Conservation (phyloP, 2,113 vertebrate genomes). For the Microcebus tavaratra region DNA sequence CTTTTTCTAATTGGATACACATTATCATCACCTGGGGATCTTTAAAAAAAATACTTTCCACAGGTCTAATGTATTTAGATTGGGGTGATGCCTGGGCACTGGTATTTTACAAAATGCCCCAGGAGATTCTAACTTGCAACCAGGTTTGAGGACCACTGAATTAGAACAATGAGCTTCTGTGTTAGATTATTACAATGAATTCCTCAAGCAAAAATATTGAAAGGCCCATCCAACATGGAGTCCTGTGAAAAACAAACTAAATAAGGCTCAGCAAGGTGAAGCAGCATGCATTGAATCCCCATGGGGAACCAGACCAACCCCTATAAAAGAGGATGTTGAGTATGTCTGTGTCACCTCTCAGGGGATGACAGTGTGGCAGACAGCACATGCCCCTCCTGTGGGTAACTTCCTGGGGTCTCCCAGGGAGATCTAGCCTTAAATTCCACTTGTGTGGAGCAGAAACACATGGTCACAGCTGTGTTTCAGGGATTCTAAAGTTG, state of each 20-base stretch:
- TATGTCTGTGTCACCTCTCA: background rate
- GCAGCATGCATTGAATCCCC: background rate
- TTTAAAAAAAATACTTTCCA: background rate
- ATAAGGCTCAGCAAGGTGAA: background rate
- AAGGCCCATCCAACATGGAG: background rate
- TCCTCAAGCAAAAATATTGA: slow-evolving; percentile 9
- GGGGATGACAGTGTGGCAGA: background rate
- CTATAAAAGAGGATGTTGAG: background rate
- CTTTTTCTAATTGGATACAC: background rate
- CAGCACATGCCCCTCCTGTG: background rate
- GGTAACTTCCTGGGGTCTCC: background rate
- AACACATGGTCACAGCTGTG: slow-evolving; percentile 11
- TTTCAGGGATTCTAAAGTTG: background rate
- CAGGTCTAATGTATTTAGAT: slow-evolving; percentile 43
- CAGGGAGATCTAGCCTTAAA: background rate
- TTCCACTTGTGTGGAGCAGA: background rate
- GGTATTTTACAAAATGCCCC: background rate
- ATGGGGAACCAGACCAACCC: no score
- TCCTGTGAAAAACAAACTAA: slow-evolving; percentile 34
- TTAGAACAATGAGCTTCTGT: slow-evolving; percentile 48
- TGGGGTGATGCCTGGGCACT: background rate
- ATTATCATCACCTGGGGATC: background rate
- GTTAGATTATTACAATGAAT: slow-evolving; percentile 23
- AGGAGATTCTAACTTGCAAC: background rate
- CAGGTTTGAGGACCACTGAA: background rate